Base-by-base conservation (phyloP, 2,888 invertebrate species). In the Apodemia duryi region DNA sequence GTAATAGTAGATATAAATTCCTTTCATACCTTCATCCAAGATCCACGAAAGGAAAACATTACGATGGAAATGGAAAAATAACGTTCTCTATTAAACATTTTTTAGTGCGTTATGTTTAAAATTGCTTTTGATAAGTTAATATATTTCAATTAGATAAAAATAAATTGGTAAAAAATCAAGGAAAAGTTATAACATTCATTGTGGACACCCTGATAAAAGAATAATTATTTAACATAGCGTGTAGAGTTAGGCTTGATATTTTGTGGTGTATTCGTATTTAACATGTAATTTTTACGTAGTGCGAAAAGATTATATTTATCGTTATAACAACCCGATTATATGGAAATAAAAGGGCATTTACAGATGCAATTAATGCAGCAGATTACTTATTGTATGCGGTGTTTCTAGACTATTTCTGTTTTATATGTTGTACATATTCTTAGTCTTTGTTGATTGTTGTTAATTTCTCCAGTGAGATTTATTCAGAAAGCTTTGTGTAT, bases 271-370 rank as follows among this genome's bases (percentile, higher is more conserved):
- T 72, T 70, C 71, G 72, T 73, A 70, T 71, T 72, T 67, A 68
- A 69, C 66, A 66, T 77, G 77, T 87, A 83, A 81, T 79, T 82
- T 76, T 79, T 85, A 82, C 85, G 85, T 86, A 87, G 87, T 77
- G 84, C 79, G 80, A 77, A 81, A 82, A 79, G 80, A 82, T 76
- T 79, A 85, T 86, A 85, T 85, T 83, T 82, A 84, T 85, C 78
- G 84, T 86, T 86, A 85, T 79, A 80, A 78, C 81, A 83, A 82
- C 83, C 73, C 29, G 32, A 13, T 32, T 57, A 68, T 83, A 81
- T 80, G 80, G 75, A 76, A 78, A 79, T 74, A 78, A 80, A 85
- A 84, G 85, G 88, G 91, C 91, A 91, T 91, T 91, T 90, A 87
- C 83, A 83, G 75, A 77, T 86, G 83, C 84, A 81, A 79, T 78